phyloP scores from a whole-genome alignment of 2,113 vertebrate genomes.

The Amia ocellicauda region DNA sequence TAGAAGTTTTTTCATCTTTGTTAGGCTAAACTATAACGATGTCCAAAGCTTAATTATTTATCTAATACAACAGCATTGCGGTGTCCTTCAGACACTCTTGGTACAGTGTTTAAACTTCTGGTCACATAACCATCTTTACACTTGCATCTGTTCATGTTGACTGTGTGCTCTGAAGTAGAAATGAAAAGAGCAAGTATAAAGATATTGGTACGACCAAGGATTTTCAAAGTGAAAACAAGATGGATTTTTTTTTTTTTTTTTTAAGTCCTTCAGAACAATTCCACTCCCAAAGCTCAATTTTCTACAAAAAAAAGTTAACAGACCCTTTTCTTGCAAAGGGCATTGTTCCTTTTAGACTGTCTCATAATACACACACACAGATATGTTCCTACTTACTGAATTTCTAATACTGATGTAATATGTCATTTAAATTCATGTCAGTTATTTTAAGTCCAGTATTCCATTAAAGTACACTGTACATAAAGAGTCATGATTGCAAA shows the following conservation, averaged over 20 bases:
- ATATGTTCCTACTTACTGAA: background rate
- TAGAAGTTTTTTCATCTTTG: no score
- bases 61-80: background rate
- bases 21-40: no score
- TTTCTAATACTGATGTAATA: constrained; percentile 31
- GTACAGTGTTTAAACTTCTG: constrained; percentile 3
- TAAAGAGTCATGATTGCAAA: constrained; percentile 54
- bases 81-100: constrained; percentile 11
- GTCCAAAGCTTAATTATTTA: no score
- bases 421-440: constrained; percentile 28
- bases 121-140: background rate
- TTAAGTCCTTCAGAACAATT: background rate
- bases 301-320: background rate
- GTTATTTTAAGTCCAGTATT: constrained; percentile 53
- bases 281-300: background rate
- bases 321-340: background rate
- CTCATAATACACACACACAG: background rate
- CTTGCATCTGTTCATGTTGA: background rate
- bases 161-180: constrained; percentile 7
- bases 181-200: background rate
- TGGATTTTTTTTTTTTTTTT: no score
- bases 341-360: no score
- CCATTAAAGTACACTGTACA: constrained; percentile 56
- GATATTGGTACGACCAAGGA: background rate
- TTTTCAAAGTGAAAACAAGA: background rate